These are phyloP conservation scores for Rhodophaea formosa DNA, from an alignment of 2,888 invertebrate species.

Conservation along the genomic window DNA sequence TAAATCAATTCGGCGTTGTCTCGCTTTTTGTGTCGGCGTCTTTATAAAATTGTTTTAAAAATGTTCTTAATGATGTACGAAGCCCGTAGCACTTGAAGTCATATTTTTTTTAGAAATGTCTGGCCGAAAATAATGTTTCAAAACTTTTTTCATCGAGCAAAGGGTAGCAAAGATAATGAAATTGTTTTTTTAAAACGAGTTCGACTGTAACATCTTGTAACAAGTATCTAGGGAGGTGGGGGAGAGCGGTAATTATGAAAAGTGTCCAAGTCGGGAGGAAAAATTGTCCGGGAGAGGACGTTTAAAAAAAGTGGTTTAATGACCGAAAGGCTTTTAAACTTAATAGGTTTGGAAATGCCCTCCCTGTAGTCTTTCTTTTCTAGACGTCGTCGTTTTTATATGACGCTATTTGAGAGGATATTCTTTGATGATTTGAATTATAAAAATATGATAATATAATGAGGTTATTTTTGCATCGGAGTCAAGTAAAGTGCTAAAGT, in stretches of 20 bases:
- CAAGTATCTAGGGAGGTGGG: slow-evolving; percentile 44
- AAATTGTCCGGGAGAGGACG: slow-evolving; percentile 63
- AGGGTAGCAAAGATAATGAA: slow-evolving; percentile 41
- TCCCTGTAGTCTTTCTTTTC: slow-evolving; percentile 29
- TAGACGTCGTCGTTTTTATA: slow-evolving; percentile 7
- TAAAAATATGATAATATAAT: too few relatives aligned
- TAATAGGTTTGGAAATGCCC: slow-evolving; percentile 75
- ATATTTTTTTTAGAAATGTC: slow-evolving; percentile 28
- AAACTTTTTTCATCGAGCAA: slow-evolving; percentile 25
- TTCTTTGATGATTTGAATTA: not conserved
- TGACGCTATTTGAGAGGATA: slow-evolving; percentile 7
- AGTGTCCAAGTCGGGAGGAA: slow-evolving; percentile 70
- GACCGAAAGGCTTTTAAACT: slow-evolving; percentile 73
- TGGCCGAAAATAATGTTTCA: slow-evolving; percentile 27
- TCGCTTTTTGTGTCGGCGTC: slow-evolving; percentile 54
- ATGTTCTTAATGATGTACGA: slow-evolving; percentile 63
- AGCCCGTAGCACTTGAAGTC: slow-evolving; percentile 39
- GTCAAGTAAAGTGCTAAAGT: too few relatives aligned
- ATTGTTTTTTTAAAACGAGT: slow-evolving; percentile 50
- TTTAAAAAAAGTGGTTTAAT: slow-evolving; percentile 75
- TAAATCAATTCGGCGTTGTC: slow-evolving; percentile 67
- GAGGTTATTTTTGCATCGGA: too few relatives aligned
- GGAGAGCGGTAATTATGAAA: slow-evolving; percentile 75
- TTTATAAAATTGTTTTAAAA: slow-evolving; percentile 60
- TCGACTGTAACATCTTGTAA: slow-evolving; percentile 72